Base-by-base conservation (phyloP, 30 jellyfish, hydroid and myxozoan genomes). In the Cassiopea xamachana region DNA sequence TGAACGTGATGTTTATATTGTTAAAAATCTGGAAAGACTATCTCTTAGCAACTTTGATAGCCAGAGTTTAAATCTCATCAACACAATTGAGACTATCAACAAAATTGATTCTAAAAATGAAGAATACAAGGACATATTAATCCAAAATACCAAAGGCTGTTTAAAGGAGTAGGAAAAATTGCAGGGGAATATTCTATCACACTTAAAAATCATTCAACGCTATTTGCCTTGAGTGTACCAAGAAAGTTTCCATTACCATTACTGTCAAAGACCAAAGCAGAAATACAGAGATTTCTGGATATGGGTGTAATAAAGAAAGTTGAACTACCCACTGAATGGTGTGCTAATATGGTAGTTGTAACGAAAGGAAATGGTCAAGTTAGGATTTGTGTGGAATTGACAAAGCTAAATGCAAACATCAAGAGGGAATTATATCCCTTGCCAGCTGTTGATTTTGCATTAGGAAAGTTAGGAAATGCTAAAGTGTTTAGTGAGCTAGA, bases 261-360 rank as follows among this genome's bases (percentile, higher is more conserved):
- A 8, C 49, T 85, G 7, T 50, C 67, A 45, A 59, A 94, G 44
- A 73, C 79, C 6, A 79, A 79, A 45, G 68, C 43, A 17, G 96
- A 92, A 77, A 19, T 86, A 43, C 81, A 86, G 14, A 61, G 92
- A 48, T 77, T 92, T 93, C 14, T 46, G 46, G 79, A 69, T 19
- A 8, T 85, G 48, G 92, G 92, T 1, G 96, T 86, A 62, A 92
- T 92, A 9, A 75, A 27, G 46, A 75, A 69, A 45, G 55, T 84
- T 1, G 92, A 91, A 1, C 76, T 58, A 69, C 96, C 88, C 2
- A 92, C 96, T 1, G 90, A 78, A 27, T 92, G 96, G 98, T 86
- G 92, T 62, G 88, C 89, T 9, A 85, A 85, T 14, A 85, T 92
- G 60, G 93, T 92, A 19, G 96, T 68, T 47, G 98, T 77, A 10